Base-by-base conservation (phyloP, 2,797 vertebrate species). In the Pipistrellus nathusii region DNA sequence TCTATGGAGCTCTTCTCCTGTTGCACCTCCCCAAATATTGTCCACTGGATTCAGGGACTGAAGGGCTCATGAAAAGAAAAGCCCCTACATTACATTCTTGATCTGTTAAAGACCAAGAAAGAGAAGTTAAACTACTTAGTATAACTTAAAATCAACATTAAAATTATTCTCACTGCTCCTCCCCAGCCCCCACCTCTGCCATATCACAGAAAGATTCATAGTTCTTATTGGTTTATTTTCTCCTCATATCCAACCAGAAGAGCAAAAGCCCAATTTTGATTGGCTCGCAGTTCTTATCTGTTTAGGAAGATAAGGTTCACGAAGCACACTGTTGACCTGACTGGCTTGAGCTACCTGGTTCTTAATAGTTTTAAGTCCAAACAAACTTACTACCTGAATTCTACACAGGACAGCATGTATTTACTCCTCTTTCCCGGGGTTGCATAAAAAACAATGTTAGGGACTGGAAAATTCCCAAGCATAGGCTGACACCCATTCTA, bases 171-270 rank as follows among this genome's bases (percentile, higher is more conserved):
- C 32, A 2, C 18, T 13, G 38, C 21, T 6, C 53, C 53, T 6
- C 13, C 18, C 35, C 10, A 17, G 5, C 12, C 0, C 0, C 0
- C 8, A 57, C 30, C 5, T 6, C 51, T 6, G 41, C 10, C 25
- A 18, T 27, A 15, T 85, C 82, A 30, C 10, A 77, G 41, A 15
- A 1, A 30, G 25, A 30, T 13, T 8, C 59, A 57, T 8, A 4
- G 20, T 51, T 91, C 53, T 81, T n/a, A 21, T 1, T 71, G 66
- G 35, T 69, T 71, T 59, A 30, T 48, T 91, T 78, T 92, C 68
- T 71, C 46, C n/a, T 88, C 32, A n/a, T 4, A n/a, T 4, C 4
- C 53, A 85, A n/a, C 7, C 0, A 10, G 30, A 85, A 82, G 18
- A 82, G 53, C 38, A 59, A 82, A 91, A 32, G 18, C 44, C 38